Evolutionary conservation across 2,797 vertebrate species (phyloP).

Genomic region (Sebastolobus alascanus): DNA sequence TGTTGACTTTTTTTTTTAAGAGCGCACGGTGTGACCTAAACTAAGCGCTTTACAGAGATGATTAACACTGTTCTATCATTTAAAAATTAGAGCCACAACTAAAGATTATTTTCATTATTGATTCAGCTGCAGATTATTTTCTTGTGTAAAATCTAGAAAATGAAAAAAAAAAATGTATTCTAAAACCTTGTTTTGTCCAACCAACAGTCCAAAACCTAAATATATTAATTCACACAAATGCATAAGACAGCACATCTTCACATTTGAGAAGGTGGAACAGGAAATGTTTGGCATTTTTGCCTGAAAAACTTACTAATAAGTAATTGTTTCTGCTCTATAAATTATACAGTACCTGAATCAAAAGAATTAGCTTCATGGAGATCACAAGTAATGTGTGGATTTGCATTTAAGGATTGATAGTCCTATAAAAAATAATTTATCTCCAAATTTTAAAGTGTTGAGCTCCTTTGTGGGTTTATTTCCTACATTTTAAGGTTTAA

Average conservation of each 20-base stretch:
- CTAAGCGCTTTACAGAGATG: background rate
- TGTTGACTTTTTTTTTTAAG: background rate
- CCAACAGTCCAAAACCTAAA: too few species aligned
- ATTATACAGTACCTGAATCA: background rate
- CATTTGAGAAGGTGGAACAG: too few species aligned
- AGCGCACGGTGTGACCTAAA: background rate
- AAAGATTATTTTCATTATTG: background rate
- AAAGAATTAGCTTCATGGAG: background rate
- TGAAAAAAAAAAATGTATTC: too few species aligned
- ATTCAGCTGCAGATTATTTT: background rate
- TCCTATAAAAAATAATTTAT: background rate
- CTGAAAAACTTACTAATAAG: too few species aligned
- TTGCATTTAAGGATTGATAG: background rate
- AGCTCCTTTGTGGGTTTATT: background rate
- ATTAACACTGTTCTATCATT: background rate
- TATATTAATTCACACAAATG: too few species aligned
- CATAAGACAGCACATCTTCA: too few species aligned
- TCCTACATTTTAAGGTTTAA: background rate
- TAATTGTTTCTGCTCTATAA: background rate
- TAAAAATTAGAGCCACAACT: background rate
- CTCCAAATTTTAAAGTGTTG: background rate
- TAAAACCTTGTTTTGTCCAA: too few species aligned
- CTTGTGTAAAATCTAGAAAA: background rate
- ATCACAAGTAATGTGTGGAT: background rate
- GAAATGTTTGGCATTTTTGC: too few species aligned